A percentile compares a stretch with the other conserved stretches of the same genome.
Conservation (phyloP, 2,797 vertebrate genomes). For the Spizella passerina region DNA sequence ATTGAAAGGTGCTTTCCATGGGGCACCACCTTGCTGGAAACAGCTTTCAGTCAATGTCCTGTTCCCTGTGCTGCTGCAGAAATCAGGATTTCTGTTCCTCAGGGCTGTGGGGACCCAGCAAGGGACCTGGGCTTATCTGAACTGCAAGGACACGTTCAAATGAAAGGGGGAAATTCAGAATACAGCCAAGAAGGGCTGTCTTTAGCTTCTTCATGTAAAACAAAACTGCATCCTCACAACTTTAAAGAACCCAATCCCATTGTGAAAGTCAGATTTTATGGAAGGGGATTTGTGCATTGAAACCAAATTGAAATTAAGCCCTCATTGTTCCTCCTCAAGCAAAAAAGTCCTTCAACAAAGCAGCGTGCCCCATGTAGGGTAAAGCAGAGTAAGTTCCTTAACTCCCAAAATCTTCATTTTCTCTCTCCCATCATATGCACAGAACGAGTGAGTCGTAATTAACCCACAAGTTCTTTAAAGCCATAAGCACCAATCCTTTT, state of each 20-base stretch:
- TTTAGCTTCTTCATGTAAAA: neutral
- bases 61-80: fast-evolving
- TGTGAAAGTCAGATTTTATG: neutral
- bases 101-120: neutral
- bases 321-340: neutral
- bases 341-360: neutral
- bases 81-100: neutral
- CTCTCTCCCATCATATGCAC: neutral
- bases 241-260: neutral
- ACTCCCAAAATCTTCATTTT: neutral
- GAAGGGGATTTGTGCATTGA: neutral
- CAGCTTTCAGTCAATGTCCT: fast-evolving
- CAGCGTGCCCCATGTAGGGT: neutral
- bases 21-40: neutral
- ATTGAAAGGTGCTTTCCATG: neutral
- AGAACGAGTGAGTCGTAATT: conserved; percentile 36
- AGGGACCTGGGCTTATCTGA: neutral
- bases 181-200: neutral
- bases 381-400: neutral
- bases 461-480: conserved; percentile 52
- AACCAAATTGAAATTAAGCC: neutral
- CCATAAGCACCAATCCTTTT: conserved; percentile 32
- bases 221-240: neutral
- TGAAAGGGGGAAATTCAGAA: neutral
- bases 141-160: neutral